These are phyloP conservation scores for Ariolimax columbianus DNA, from an alignment of 2,888 invertebrate species.

Conservation along the genomic window DNA sequence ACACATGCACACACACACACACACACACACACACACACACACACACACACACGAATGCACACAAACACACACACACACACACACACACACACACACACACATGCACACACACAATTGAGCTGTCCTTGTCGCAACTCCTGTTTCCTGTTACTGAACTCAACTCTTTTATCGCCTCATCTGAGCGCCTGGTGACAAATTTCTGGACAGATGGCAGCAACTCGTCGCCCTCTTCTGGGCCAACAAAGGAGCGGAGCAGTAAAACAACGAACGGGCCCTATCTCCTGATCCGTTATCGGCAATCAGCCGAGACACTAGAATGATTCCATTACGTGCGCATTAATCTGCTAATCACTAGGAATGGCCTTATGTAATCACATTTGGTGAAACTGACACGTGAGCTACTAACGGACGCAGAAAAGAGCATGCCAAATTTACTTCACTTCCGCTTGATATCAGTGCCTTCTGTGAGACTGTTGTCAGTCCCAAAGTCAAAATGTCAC, in stretches of 20 bases:
- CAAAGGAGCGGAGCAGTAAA: constrained; percentile 40
- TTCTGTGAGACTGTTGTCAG: neutral
- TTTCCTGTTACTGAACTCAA: neutral
- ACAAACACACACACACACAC: too few relatives aligned
- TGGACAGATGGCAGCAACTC: constrained; percentile 48
- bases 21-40: too few relatives aligned
- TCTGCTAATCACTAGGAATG: constrained; percentile 43
- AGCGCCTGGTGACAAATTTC: constrained; percentile 9
- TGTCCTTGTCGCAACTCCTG: too few relatives aligned
- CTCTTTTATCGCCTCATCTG: neutral
- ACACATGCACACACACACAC: too few relatives aligned
- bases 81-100: too few relatives aligned
- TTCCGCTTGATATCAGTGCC: neutral
- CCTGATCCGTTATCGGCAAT: constrained; percentile 38
- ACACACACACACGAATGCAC: too few relatives aligned
- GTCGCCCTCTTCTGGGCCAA: constrained; percentile 15
- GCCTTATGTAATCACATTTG: constrained; percentile 49
- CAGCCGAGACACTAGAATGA: constrained; percentile 35
- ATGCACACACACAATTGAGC: too few relatives aligned
- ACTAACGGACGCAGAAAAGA: neutral
- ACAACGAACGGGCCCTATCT: constrained; percentile 44
- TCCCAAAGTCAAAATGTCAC: neutral
- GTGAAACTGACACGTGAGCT: neutral
- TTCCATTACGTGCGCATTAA: constrained; percentile 47
- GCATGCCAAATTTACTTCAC: neutral